These are phyloP conservation scores for Calameuta filiformis DNA, from an alignment of 2,888 invertebrate genomes.

Conservation along the genomic window DNA sequence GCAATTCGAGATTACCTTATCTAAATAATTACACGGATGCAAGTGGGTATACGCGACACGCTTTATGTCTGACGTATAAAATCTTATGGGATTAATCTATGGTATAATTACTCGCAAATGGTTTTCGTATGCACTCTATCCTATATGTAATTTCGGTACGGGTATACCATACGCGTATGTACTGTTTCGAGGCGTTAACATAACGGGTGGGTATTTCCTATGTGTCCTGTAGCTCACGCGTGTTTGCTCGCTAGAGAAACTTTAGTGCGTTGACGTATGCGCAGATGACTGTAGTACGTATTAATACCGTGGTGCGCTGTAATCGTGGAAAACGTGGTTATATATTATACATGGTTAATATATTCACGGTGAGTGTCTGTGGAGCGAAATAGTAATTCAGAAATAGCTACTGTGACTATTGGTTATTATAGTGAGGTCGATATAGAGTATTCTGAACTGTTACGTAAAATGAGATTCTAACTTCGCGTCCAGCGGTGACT, in stretches of 20 bases:
- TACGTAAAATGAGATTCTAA: too few species aligned
- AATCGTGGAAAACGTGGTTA: neutral
- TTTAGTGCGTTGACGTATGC: neutral
- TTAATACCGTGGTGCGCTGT: neutral
- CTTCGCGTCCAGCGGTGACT: too few species aligned
- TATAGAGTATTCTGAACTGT: neutral
- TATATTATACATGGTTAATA: too few species aligned
- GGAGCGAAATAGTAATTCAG: neutral
- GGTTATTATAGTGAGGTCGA: neutral
- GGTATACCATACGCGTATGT: neutral
- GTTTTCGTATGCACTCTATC: neutral
- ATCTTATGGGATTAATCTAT: neutral
- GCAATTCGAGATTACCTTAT: neutral
- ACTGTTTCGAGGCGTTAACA: neutral
- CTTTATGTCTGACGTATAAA: neutral
- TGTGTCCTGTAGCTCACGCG: neutral
- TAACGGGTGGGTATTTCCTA: neutral
- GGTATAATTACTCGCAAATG: neutral
- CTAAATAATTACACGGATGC: neutral
- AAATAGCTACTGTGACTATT: neutral
- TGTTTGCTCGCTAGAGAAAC: neutral
- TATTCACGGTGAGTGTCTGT: neutral
- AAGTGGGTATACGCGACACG: neutral
- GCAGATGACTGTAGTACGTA: too few species aligned
- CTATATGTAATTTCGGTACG: neutral